phyloP scores from a whole-genome alignment of 2,888 invertebrate genomes.

The Drosophila hamatofila region DNA sequence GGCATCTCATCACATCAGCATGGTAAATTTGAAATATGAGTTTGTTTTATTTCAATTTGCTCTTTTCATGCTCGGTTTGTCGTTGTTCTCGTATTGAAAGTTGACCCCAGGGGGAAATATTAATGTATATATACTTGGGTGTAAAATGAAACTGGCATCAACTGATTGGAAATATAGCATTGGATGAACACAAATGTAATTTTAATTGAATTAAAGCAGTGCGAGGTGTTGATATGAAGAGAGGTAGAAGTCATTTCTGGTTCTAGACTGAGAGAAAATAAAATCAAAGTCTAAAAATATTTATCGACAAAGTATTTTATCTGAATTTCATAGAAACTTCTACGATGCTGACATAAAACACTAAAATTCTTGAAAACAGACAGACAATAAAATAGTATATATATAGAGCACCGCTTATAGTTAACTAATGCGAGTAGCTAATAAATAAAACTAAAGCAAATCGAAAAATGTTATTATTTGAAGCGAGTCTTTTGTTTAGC shows the following conservation, averaged over 20 bases:
- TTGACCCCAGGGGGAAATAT: not conserved
- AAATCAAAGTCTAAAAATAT: no score
- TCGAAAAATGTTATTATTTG: conserved; percentile 51
- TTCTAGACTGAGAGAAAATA: no score
- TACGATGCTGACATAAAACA: no score
- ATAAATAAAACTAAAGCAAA: conserved; percentile 51
- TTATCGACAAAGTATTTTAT: no score
- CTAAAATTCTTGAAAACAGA: no score
- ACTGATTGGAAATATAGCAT: not conserved
- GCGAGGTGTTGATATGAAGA: not conserved
- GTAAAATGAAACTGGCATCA: not conserved
- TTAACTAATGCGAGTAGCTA: conserved; percentile 25
- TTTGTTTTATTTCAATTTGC: conserved; percentile 46
- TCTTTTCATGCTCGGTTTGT: conserved; percentile 15
- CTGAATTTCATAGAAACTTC: no score
- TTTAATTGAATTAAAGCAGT: not conserved
- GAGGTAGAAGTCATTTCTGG: no score
- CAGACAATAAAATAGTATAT: conserved; percentile 4
- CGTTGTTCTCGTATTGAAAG: conserved; percentile 7
- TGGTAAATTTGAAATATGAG: conserved; percentile 66
- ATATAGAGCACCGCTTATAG: not conserved
- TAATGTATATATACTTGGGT: not conserved
- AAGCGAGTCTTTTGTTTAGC: conserved; percentile 58
- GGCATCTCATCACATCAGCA: conserved; percentile 25
- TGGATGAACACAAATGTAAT: not conserved